Percentiles rank a stretch among this genome's conserved stretches.
phyloP scores from a whole-genome alignment of 2,888 invertebrate genomes.

The Melieria picta region DNA sequence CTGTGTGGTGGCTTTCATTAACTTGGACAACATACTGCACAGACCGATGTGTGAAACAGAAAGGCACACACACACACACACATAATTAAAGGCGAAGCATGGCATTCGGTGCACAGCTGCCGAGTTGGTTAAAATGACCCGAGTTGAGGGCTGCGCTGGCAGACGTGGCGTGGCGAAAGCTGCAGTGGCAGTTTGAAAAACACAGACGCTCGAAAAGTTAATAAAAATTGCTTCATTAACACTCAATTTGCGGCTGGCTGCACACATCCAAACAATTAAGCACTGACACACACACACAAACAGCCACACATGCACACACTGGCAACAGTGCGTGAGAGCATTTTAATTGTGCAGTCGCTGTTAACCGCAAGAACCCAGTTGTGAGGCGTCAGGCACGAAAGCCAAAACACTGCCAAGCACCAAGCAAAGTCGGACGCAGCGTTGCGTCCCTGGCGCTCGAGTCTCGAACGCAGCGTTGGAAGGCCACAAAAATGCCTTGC shows the following conservation, averaged over 20 bases:
- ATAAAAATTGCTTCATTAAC: conserved; percentile 43
- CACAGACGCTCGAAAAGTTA: conserved; percentile 37
- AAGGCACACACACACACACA: neutral
- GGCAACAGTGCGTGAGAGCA: conserved; percentile 3
- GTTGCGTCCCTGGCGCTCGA: too few species aligned
- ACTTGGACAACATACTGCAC: too few species aligned
- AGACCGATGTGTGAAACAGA: too few species aligned
- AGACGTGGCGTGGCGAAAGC: neutral
- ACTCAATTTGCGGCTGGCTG: conserved; percentile 42
- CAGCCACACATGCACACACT: neutral
- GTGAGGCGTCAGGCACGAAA: too few species aligned
- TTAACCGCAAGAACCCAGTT: conserved; percentile 6
- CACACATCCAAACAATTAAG: conserved; percentile 20
- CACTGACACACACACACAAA: neutral
- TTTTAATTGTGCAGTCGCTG: conserved; percentile 33
- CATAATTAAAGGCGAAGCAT: neutral
- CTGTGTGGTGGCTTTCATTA: too few species aligned
- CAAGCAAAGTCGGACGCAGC: too few species aligned
- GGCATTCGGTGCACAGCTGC: too few species aligned
- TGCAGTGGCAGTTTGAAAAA: conserved; percentile 5
- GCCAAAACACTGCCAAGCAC: too few species aligned
- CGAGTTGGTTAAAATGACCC: too few species aligned
- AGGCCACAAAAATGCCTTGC: too few species aligned
- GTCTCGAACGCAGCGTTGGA: too few species aligned
- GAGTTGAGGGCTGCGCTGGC: too few species aligned